These are phyloP conservation scores for Acanthoscelides obtectus DNA, from an alignment of 2,888 invertebrate genomes.

Conservation along the genomic window DNA sequence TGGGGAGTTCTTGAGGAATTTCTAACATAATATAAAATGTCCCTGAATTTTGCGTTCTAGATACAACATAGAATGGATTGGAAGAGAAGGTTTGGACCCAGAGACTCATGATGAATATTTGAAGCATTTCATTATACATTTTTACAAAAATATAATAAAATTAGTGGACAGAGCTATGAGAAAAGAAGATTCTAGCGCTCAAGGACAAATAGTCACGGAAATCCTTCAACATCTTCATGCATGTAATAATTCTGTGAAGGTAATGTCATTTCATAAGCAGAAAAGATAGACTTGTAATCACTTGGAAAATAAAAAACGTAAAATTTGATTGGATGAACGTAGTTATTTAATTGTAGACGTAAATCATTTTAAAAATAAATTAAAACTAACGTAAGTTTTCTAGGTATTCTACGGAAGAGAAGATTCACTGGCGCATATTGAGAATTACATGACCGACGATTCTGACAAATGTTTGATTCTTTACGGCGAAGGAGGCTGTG, in stretches of 20 bases:
- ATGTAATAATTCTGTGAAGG: constrained; percentile 88
- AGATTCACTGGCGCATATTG: constrained; percentile 74
- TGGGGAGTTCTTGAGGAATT: too few relatives aligned
- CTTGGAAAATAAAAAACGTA: too few relatives aligned
- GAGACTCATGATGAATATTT: constrained; percentile 93
- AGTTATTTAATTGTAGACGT: too few relatives aligned
- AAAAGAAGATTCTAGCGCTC: constrained; percentile 90
- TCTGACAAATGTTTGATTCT: constrained; percentile 86
- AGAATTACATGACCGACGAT: constrained; percentile 75
- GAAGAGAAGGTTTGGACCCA: constrained; percentile 86
- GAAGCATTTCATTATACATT: constrained; percentile 89
- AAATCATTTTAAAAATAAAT: too few relatives aligned
- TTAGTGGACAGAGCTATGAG: constrained; percentile 93
- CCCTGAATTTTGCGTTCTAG: constrained; percentile 51
- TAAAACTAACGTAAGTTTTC: constrained; percentile 5
- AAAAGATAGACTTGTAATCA: neutral
- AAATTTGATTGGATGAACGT: too few relatives aligned
- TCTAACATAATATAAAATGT: too few relatives aligned
- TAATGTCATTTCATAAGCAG: constrained; percentile 28
- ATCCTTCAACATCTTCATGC: constrained; percentile 93
- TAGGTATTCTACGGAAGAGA: constrained; percentile 90
- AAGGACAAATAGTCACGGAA: constrained; percentile 90
- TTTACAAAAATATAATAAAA: constrained; percentile 87
- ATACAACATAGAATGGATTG: constrained; percentile 96
- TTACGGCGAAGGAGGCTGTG: constrained; percentile 95